phyloP scores from a whole-genome alignment of 2,888 invertebrate genomes.

The Sceliomorpha sp. region DNA sequence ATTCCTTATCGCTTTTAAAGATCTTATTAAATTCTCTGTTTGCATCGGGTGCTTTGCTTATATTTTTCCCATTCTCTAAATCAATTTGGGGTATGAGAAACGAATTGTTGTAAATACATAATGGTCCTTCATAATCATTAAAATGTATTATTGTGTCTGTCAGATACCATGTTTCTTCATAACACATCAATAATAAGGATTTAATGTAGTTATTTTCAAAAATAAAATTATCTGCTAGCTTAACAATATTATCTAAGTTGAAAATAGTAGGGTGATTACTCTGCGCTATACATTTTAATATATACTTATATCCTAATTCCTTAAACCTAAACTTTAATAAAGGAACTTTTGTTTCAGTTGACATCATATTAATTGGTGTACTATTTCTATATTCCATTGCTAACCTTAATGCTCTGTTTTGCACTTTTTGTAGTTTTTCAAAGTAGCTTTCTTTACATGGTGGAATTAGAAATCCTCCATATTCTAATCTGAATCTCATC shows the following conservation, averaged over 20 bases:
- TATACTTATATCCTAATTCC: slow-evolving; percentile 20
- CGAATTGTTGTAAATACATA: neutral
- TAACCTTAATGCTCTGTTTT: slow-evolving; percentile 31
- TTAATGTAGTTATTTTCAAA: slow-evolving; percentile 11
- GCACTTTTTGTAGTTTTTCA: slow-evolving; percentile 20
- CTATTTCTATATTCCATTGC: slow-evolving; percentile 37
- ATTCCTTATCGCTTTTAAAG: neutral
- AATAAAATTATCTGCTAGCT: neutral
- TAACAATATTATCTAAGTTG: slow-evolving; percentile 1
- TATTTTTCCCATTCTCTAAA: neutral
- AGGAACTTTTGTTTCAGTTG: slow-evolving; percentile 34
- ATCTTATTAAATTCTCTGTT: slow-evolving; percentile 7
- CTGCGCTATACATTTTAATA: slow-evolving; percentile 12
- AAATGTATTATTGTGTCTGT: slow-evolving; percentile 5
- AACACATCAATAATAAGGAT: neutral
- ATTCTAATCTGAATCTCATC: neutral
- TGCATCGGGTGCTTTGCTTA: neutral
- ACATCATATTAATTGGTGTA: slow-evolving; percentile 41
- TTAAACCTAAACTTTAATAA: slow-evolving; percentile 18
- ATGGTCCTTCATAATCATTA: neutral
- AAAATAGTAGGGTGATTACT: neutral
- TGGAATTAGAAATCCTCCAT: slow-evolving; percentile 4
- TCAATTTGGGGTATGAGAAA: slow-evolving; percentile 2
- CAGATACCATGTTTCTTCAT: slow-evolving; percentile 5
- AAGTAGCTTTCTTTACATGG: slow-evolving; percentile 12